phyloP scores from a whole-genome alignment of 2,113 vertebrate genomes.

The Gavialis gangeticus region DNA sequence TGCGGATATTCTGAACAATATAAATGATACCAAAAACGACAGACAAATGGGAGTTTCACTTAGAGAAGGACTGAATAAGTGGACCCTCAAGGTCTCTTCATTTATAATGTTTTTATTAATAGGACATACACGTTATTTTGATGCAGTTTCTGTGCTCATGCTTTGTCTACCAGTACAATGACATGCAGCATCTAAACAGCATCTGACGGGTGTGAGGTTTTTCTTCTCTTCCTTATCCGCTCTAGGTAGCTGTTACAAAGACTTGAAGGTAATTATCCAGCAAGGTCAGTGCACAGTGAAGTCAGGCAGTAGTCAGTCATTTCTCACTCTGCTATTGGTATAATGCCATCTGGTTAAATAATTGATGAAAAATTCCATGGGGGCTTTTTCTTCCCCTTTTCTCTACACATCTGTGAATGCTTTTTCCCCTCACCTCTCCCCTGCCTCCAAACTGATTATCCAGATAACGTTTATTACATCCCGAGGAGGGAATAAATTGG shows the following conservation, averaged over 20 bases:
- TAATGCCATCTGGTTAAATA: slow-evolving; percentile 26
- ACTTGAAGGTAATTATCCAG: slow-evolving; percentile 49
- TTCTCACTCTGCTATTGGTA: slow-evolving; percentile 15
- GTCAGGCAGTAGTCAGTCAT: neutral
- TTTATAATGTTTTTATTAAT: neutral
- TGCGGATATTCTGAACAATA: neutral
- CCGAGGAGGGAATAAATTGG: neutral
- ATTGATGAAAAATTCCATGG: slow-evolving; percentile 2
- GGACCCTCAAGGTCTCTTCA: neutral
- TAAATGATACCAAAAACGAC: fast-evolving
- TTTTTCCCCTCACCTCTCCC: neutral
- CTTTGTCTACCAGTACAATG: neutral
- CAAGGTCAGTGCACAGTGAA: slow-evolving; percentile 24
- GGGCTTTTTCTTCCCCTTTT: neutral
- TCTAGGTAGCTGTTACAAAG: neutral
- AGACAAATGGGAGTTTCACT: neutral
- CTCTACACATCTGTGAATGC: neutral
- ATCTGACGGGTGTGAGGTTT: neutral
- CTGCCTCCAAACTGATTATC: neutral
- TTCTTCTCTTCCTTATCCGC: neutral
- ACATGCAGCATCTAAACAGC: neutral
- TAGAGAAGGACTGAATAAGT: neutral
- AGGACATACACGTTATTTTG: neutral
- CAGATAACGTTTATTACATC: neutral
- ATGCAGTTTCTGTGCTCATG: fast-evolving